Evolutionary conservation across 1,140 invertebrate species (phyloP).

Genomic region (Leptestheria dahalacensis): DNA sequence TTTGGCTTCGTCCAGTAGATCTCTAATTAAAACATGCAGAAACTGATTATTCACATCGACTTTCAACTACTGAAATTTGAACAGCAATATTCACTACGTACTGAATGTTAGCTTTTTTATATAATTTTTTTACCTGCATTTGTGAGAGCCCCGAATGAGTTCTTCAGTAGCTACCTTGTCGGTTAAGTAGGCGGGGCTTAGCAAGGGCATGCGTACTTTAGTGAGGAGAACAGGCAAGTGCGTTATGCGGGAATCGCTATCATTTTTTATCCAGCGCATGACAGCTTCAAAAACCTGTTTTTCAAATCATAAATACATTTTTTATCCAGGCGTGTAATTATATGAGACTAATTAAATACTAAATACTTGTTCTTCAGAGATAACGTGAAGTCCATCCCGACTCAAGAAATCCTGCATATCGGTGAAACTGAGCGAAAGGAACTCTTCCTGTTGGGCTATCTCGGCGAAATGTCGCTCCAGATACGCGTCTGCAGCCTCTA

Average conservation of each 20-base stretch:
- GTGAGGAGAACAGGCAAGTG: conserved; percentile 54
- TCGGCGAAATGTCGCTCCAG: conserved; percentile 70
- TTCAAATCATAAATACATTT: conserved; percentile 4
- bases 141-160: conserved; percentile 53
- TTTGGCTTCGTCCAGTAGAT: conserved; percentile 66
- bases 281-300: conserved; percentile 67
- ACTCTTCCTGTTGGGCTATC: conserved; percentile 63
- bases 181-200: conserved; percentile 66
- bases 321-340: conserved; percentile 4
- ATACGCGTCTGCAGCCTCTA: conserved; percentile 61
- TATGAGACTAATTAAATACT: background rate
- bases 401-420: conserved; percentile 57
- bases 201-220: conserved; percentile 58
- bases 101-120: background rate
- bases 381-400: conserved; percentile 63
- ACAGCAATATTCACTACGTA: no score
- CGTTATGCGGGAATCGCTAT: conserved; percentile 37
- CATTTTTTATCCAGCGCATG: conserved; percentile 64
- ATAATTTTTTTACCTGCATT: conserved; percentile 41
- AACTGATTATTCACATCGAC: background rate
- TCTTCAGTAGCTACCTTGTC: conserved; percentile 72
- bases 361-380: conserved; percentile 39
- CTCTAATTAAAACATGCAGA: conserved; percentile 32
- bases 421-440: conserved; percentile 42
- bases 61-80: no score